phyloP scores from a whole-genome alignment of 2,113 vertebrate genomes.

The Actinemys pallida region DNA sequence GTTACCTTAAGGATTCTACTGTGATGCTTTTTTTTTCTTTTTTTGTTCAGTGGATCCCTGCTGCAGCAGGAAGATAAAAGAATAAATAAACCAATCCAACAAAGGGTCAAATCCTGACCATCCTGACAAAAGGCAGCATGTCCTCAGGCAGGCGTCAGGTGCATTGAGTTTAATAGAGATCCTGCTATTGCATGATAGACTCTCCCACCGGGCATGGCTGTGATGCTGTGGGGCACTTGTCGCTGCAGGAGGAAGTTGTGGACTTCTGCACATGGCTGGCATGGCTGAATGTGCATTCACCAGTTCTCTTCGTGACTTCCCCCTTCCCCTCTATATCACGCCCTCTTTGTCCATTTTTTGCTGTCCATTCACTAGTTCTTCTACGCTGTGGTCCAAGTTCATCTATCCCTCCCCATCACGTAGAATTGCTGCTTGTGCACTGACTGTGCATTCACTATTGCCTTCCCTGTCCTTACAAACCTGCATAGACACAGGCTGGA shows the following conservation, averaged over 20 bases:
- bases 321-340: background rate
- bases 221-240: background rate
- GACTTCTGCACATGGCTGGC: background rate
- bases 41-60: background rate
- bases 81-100: background rate
- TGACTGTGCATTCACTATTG: background rate
- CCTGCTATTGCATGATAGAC: background rate
- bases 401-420: background rate
- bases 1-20: background rate
- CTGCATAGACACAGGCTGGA: background rate
- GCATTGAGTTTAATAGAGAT: background rate
- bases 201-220: background rate
- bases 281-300: background rate
- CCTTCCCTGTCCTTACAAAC: background rate
- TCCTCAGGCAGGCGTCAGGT: background rate
- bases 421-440: background rate
- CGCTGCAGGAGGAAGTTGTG: background rate
- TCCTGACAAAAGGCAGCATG: background rate
- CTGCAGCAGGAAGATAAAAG: background rate
- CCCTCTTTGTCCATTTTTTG: background rate
- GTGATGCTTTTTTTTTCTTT: background rate
- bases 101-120: background rate
- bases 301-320: background rate
- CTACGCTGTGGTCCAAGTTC: fast-evolving
- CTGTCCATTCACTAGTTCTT: background rate